These are phyloP conservation scores for Myiotriccus ornatus DNA, from an alignment of 2,797 vertebrate genomes.

Conservation along the genomic window DNA sequence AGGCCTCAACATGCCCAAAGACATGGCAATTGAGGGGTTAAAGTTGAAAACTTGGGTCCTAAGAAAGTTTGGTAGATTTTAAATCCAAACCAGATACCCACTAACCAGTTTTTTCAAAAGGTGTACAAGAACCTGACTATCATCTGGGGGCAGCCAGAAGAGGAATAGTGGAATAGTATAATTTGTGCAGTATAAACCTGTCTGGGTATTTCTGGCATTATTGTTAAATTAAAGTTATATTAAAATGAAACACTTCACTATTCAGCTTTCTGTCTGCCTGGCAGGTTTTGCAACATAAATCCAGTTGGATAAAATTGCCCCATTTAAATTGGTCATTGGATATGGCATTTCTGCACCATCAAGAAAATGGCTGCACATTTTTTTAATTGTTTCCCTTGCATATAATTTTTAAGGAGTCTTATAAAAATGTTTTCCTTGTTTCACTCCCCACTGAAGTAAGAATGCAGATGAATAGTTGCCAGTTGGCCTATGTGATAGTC, in stretches of 20 bases:
- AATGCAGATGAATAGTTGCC: conserved; percentile 59
- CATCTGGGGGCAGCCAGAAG: not conserved
- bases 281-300: conserved; percentile 63
- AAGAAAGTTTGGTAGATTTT: not conserved
- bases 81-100: not conserved
- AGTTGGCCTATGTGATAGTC: conserved; percentile 60
- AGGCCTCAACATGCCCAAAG: not conserved
- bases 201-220: conserved; percentile 61
- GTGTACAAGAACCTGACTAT: not conserved
- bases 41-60: not conserved
- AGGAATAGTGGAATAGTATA: not conserved
- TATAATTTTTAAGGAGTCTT: conserved; percentile 72
- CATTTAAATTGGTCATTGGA: conserved; percentile 53
- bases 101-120: not conserved
- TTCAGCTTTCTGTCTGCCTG: conserved; percentile 70
- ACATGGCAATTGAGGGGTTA: not conserved
- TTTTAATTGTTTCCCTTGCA: conserved; percentile 72
- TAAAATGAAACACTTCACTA: conserved; percentile 65
- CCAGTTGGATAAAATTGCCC: conserved; percentile 56
- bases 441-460: conserved; percentile 69
- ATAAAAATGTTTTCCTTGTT: conserved; percentile 76
- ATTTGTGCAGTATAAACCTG: conserved; percentile 52
- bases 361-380: conserved; percentile 67
- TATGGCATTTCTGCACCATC: conserved; percentile 61
- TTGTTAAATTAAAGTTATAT: conserved; percentile 71